Evolutionary conservation across 2,888 invertebrate species (phyloP), one percentile per base, ranked within the genome.

Genomic region (Isotomurus palustris): DNA sequence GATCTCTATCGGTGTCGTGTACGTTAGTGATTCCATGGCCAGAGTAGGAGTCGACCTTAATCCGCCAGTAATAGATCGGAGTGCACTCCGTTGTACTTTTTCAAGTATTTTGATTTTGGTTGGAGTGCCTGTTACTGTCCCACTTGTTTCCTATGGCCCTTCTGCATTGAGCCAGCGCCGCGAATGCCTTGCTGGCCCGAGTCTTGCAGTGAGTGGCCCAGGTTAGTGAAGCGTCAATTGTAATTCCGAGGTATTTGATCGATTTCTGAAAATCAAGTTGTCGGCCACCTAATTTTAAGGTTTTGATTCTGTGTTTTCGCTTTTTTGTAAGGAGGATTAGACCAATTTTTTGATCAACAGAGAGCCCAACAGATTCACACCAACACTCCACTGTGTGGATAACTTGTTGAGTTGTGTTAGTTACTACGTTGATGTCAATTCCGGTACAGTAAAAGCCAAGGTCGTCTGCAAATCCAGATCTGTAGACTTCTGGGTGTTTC

Each of bases 401-500:
- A 3, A 36, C 28, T 36, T 22, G 17, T 36, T 58, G 58, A 6
- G 21, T 19, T 4, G 19, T 24, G 1, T 21, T n/a, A 5, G 35
- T 21, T 1, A 54, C 28, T 1, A 44, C 50, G n/a, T 1, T 1
- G 2, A 28, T 3, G 25, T 56, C 56, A 2, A 51, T 27, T 0
- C 59, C 56, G 17, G 28, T 21, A 10, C 28, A 32, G 1, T 38
- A 17, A 1, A 51, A 10, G 2, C 40, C 35, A 1, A 60, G 24
- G 27, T 63, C 56, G 38, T 66, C 66, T 10, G 62, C 62, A 51
- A 47, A 66, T 3, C 45, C 63, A 25, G 58, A 58, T 12, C 45
- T 41, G 17, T 56, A 40, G 1, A 54, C 6, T 2, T 54, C 24
- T 28, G 47, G n/a, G 8, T 12, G 8, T 12, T 24, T 10, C 12